phyloP scores from a whole-genome alignment of 1,140 invertebrate species.

The Sogatella furcifera region DNA sequence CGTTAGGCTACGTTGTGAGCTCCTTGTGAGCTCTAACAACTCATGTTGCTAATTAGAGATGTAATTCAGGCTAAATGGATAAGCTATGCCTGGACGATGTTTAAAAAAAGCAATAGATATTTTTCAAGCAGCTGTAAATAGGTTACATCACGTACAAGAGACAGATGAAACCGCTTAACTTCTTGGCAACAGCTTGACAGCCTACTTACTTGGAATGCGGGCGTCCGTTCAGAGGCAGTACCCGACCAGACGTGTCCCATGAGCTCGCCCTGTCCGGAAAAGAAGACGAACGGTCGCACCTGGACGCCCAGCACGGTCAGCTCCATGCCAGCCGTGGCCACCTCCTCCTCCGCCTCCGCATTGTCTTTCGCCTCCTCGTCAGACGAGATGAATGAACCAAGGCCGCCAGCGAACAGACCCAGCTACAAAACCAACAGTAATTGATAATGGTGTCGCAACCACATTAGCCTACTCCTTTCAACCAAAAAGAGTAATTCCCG shows the following conservation, averaged over 20 bases:
- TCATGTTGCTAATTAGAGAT: too few relatives aligned
- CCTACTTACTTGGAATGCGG: conserved; percentile 58
- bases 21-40: too few relatives aligned
- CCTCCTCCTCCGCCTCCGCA: conserved; percentile 29
- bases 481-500: too few relatives aligned
- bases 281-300: conserved; percentile 74
- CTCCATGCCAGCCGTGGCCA: conserved; percentile 75
- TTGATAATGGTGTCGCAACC: too few relatives aligned
- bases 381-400: conserved; percentile 52
- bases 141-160: too few relatives aligned
- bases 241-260: conserved; percentile 87
- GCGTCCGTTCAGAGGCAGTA: conserved; percentile 66
- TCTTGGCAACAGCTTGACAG: too few relatives aligned
- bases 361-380: conserved; percentile 33
- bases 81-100: too few relatives aligned
- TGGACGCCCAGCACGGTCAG: conserved; percentile 65
- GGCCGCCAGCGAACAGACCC: conserved; percentile 69
- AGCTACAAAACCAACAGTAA: conserved; percentile 39
- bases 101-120: too few relatives aligned
- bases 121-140: too few relatives aligned
- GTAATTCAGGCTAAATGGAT: too few relatives aligned
- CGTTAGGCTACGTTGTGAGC: too few relatives aligned
- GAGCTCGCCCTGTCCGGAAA: conserved; percentile 69
- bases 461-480: not conserved
- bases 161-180: too few relatives aligned